phyloP scores from a whole-genome alignment of 2,113 vertebrate genomes.

The Sphaerodactylus townsendi region DNA sequence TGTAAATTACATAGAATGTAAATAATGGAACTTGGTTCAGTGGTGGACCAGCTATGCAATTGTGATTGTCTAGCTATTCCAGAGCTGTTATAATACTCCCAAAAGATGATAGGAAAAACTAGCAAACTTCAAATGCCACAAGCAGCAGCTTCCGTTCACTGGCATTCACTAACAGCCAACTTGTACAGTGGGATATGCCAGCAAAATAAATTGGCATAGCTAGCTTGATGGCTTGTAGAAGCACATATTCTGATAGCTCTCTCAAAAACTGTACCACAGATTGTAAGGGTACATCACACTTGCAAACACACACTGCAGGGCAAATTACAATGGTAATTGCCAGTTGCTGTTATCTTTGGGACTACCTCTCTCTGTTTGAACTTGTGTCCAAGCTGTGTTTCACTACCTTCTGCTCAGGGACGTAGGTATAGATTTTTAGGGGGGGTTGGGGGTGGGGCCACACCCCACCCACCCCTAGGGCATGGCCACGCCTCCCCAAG shows the following conservation, averaged over 20 bases:
- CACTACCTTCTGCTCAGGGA: too few species aligned
- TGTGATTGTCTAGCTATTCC: constrained; percentile 27
- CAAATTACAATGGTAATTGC: neutral
- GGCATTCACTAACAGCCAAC: neutral
- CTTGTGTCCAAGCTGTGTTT: too few species aligned
- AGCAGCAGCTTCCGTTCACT: neutral
- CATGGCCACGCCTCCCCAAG: too few species aligned
- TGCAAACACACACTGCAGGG: neutral
- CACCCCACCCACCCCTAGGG: too few species aligned
- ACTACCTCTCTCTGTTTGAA: too few species aligned
- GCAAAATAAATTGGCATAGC: neutral
- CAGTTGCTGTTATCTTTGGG: neutral
- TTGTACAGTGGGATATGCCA: neutral
- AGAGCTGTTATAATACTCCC: neutral
- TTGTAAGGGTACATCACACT: neutral
- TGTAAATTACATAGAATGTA: constrained; percentile 47
- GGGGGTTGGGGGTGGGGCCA: too few species aligned
- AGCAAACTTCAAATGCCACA: neutral
- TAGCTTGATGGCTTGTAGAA: neutral
- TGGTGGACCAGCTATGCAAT: constrained; percentile 43
- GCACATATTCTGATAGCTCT: neutral
- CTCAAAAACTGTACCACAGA: neutral
- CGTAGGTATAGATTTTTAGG: too few species aligned
- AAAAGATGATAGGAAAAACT: neutral
- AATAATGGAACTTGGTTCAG: constrained; percentile 46